Base-by-base conservation (phyloP, 2,888 invertebrate species). In the Ormyrus labotus region DNA sequence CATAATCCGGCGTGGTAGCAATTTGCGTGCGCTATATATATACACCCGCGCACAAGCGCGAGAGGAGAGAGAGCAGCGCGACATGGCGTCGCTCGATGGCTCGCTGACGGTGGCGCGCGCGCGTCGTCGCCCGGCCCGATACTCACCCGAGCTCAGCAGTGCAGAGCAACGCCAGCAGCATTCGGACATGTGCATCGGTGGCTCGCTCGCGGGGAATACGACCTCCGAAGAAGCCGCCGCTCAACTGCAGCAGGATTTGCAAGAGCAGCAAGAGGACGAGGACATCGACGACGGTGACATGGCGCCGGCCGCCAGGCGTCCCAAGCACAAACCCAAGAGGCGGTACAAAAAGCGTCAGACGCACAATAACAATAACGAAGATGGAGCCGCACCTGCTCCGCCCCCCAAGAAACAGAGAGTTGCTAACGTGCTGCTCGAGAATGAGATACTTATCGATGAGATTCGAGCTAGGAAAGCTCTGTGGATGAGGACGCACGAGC, bases 361-460 rank as follows among this genome's bases (percentile, higher is more conserved):
- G 5, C 47, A 19, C 57, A 68, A 80, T 11, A 74, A 69, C 11
- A 10, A 2, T 6, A 34, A 51, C 13, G 13, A 34, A 34, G 34
- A 34, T 34, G 34, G 34, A 34, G 34, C 34, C 34, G 34, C 3
- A 34, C 34, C 34, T 2, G 34, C 34, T 34, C 34, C 2, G 34
- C 34, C 34, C 3, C 34, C 55, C 8, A 82, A 78, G 57, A 76
- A 72, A 67, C 80, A 78, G 5, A 48, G 82, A 5, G 79, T 81
- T 6, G 80, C 83, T 9, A 81, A 81, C 13, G 83, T 83, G 0
- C 71, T 81, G 4, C 81, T 83, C 5, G 83, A 83, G 19, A 81
- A 81, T 34, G 83, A 83, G 64, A 80, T 80, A 67, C 77, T 83
- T 45, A 83, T 83, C 10, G 83, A 83, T n/a, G 83, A 83, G 55